Evolutionary conservation across 2,797 vertebrate species (phyloP), one percentile per base, ranked within the genome.

Genomic region (Meda fulgida): DNA sequence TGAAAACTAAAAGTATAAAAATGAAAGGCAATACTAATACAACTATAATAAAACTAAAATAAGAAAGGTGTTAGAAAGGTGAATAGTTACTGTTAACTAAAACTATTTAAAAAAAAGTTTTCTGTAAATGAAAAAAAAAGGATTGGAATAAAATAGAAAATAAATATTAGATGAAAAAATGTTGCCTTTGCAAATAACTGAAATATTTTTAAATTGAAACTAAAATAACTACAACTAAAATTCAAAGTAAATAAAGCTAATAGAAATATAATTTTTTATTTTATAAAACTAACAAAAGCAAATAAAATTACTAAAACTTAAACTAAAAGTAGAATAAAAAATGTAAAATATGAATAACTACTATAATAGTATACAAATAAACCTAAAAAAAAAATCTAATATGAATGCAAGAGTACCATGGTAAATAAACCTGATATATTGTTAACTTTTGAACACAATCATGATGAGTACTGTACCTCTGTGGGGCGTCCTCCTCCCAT

Each of bases 401-500:
- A 26, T 71, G 23, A 43, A 70, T 70, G 10, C 21, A 70, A 38
- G 13, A 19, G n/a, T 10, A 26, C 7, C n/a, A 9, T 26, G 69
- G 23, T 40, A 7, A 40, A 70, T 70, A 69, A 5, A 23, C 19
- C 55, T 5, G 40, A 48, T 29, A 5, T 48, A 40, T 34, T 38
- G 65, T 67, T 65, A 3, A 36, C 21, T 9, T 5, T 34, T 79
- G 66, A 78, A 60, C 63, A 46, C 7, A 18, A 75, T 51, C n/a
- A 16, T 16, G 46, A 16, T 29, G 23, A 83, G 46, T 38, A 2
- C 14, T 5, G 55, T 95, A 97, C 96, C 96, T 96, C 80, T 95
- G 95, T 14, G 92, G 92, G 38, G 93, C 92, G 19, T 95, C 96
- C 91, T 96, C 96, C 78, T 97, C 96, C 96, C 96, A 97, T 0